Evolutionary conservation across 2,888 invertebrate species (phyloP).

Genomic region (Aleiodes leptofemur): DNA sequence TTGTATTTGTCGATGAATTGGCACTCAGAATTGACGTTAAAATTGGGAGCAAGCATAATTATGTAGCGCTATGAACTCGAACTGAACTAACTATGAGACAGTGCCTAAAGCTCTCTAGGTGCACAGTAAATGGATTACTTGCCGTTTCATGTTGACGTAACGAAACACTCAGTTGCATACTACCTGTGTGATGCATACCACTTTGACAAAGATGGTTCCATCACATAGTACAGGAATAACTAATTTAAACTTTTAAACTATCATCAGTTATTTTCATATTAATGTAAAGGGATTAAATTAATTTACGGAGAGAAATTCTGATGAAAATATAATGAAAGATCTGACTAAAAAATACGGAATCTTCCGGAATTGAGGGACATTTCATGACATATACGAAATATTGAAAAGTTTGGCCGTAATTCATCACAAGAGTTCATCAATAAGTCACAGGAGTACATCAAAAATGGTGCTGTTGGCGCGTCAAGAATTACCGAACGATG

Average conservation of each 20-base stretch:
- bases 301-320: no score
- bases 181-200: background rate
- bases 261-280: background rate
- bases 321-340: no score
- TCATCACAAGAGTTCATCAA: no score
- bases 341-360: no score
- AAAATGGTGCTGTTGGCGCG: no score
- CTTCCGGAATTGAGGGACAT: no score
- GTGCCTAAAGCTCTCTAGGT: conserved; percentile 21
- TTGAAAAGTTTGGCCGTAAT: no score
- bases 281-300: no score
- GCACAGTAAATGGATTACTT: conserved; percentile 39
- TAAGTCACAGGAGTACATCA: no score
- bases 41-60: background rate
- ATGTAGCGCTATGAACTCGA: background rate
- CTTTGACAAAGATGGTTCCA: no score
- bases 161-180: conserved; percentile 20
- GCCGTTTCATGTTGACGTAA: conserved; percentile 36
- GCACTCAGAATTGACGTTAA: background rate
- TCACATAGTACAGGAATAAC: background rate
- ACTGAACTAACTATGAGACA: conserved; percentile 11
- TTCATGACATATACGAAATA: no score
- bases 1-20: background rate
- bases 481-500: no score
- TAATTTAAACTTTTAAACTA: background rate